phyloP scores from a whole-genome alignment of 2,797 vertebrate genomes.

The Lacerta agilis region DNA sequence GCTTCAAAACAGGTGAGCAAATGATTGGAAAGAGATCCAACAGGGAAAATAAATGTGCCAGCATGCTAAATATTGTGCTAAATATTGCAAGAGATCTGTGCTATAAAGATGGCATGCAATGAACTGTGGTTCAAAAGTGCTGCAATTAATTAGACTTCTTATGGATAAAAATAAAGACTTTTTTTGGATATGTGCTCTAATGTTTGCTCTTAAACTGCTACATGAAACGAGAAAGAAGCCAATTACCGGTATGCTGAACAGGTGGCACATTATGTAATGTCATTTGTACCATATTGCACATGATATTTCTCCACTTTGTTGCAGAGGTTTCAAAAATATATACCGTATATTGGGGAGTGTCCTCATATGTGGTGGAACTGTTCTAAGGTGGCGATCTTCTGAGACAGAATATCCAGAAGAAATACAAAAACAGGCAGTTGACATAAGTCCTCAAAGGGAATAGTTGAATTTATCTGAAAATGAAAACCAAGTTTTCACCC shows the following conservation, averaged over 20 bases:
- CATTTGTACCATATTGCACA: too few relatives aligned
- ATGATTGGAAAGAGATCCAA: not conserved
- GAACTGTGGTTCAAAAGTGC: not conserved
- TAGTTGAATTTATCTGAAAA: too few relatives aligned
- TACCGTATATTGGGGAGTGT: too few relatives aligned
- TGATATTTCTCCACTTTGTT: too few relatives aligned
- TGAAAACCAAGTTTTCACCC: too few relatives aligned
- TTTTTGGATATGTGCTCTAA: not conserved
- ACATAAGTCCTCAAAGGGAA: too few relatives aligned
- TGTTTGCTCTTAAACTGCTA: not conserved
- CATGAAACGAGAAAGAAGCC: not conserved
- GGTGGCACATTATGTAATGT: too few relatives aligned
- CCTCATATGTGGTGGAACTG: too few relatives aligned
- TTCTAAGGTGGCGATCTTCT: too few relatives aligned
- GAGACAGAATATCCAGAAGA: too few relatives aligned
- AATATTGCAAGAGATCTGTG: not conserved
- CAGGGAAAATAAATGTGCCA: not conserved
- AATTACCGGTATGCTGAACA: not conserved
- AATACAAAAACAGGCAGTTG: too few relatives aligned
- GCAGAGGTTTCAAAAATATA: too few relatives aligned
- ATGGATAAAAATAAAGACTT: not conserved
- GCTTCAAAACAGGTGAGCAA: not conserved
- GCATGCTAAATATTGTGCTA: not conserved
- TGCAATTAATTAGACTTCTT: not conserved
- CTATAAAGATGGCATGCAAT: not conserved